A percentile compares a stretch with the other conserved stretches of the same genome.
Evolutionary conservation across 2,888 invertebrate species (phyloP).

Genomic region (Himalopsyche japonica): DNA sequence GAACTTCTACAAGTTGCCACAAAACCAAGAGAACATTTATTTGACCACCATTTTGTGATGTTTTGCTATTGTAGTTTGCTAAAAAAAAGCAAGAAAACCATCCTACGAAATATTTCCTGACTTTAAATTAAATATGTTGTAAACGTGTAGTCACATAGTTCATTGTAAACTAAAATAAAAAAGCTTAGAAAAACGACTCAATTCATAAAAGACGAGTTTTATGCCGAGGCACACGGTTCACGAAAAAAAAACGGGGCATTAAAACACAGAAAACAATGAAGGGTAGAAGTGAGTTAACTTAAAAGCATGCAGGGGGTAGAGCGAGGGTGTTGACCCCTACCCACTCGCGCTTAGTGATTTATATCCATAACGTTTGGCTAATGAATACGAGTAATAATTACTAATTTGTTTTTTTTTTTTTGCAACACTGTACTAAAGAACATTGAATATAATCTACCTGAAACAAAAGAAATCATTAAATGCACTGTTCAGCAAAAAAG

Average conservation of each 20-base stretch:
- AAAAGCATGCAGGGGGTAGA: background rate
- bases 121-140: too few species aligned
- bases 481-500: background rate
- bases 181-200: background rate
- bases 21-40: too few species aligned
- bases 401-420: background rate
- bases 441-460: background rate
- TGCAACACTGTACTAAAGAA: background rate
- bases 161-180: background rate
- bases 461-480: background rate
- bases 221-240: too few species aligned
- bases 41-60: too few species aligned
- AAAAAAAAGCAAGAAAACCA: too few species aligned
- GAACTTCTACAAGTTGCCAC: too few species aligned
- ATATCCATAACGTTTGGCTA: background rate
- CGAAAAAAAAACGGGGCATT: background rate
- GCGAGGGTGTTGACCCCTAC: background rate
- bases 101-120: too few species aligned
- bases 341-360: background rate
- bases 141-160: too few species aligned
- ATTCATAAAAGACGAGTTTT: background rate
- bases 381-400: background rate
- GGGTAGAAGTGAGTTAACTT: background rate
- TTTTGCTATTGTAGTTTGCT: too few species aligned
- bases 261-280: background rate